These are phyloP conservation scores for Tethya wilhelma DNA, from an alignment of 37 sponge, comb jelly and placozoan species.

Conservation along the genomic window DNA sequence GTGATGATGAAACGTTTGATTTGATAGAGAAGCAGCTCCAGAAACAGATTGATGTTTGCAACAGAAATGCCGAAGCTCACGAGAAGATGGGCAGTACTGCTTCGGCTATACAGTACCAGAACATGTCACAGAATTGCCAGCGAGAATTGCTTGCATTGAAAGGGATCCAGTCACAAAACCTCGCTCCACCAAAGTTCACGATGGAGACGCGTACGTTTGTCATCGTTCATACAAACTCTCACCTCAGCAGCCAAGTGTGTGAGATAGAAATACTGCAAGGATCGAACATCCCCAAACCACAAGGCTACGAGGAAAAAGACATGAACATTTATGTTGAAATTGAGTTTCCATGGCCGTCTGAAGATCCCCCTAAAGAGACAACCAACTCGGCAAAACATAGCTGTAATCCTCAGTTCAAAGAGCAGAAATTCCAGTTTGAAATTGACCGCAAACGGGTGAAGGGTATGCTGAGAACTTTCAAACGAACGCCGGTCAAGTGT, in stretches of 20 bases:
- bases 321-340: constrained; percentile 80
- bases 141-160: constrained; percentile 77
- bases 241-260: constrained; percentile 67
- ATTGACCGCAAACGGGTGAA: constrained; percentile 84
- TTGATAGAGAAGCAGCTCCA: constrained; percentile 70
- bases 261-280: constrained; percentile 75
- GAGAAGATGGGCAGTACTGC: constrained; percentile 54
- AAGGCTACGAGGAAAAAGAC: constrained; percentile 73
- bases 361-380: constrained; percentile 56
- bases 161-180: constrained; percentile 67
- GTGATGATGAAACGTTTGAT: constrained; percentile 69
- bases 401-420: constrained; percentile 74
- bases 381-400: constrained; percentile 47
- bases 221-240: constrained; percentile 68
- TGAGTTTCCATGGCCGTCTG: constrained; percentile 90
- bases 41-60: constrained; percentile 73
- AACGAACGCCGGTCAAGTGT: constrained; percentile 76
- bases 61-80: constrained; percentile 63
- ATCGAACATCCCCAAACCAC: constrained; percentile 68
- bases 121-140: constrained; percentile 74
- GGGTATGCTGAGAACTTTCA: constrained; percentile 68
- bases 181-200: constrained; percentile 82
- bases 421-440: constrained; percentile 28
- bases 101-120: constrained; percentile 69
- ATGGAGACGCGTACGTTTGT: constrained; percentile 87